Conservation (phyloP, 2,888 invertebrate species). For the Candidula unifasciata region DNA sequence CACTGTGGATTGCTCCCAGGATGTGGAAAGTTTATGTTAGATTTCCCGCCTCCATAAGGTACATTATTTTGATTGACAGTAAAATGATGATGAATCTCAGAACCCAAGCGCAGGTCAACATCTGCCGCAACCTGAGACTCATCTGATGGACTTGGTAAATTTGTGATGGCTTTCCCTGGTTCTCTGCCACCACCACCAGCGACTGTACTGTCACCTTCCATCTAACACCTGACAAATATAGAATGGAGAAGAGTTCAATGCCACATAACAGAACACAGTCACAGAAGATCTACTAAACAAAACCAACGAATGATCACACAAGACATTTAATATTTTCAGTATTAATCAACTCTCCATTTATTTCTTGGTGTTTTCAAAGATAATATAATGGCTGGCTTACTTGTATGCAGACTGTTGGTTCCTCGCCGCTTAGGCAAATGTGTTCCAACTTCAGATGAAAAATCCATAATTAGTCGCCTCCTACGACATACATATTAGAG, state of each 20-base stretch:
- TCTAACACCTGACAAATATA: conserved; percentile 1
- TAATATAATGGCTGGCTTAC: too few relatives aligned
- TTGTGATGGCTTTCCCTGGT: neutral
- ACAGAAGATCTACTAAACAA: too few relatives aligned
- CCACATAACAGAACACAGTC: too few relatives aligned
- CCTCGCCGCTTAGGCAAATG: too few relatives aligned
- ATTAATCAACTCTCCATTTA: too few relatives aligned
- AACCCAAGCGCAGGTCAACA: neutral
- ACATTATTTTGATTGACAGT: neutral
- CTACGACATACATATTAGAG: too few relatives aligned
- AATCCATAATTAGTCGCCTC: too few relatives aligned
- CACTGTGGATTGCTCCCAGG: neutral
- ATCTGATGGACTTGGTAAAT: neutral
- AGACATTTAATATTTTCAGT: too few relatives aligned
- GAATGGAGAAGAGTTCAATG: neutral
- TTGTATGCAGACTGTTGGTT: too few relatives aligned
- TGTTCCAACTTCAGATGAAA: too few relatives aligned
- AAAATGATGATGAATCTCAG: neutral
- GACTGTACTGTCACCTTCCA: conserved; percentile 28
- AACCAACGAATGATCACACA: too few relatives aligned
- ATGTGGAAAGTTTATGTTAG: neutral
- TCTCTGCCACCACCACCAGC: conserved; percentile 16
- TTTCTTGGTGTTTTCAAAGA: too few relatives aligned
- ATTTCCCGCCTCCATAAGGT: neutral
- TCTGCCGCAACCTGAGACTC: neutral